Evolutionary conservation across 2,888 invertebrate species (phyloP), one percentile per base, ranked within the genome.

Genomic region (Amorpha juglandis): DNA sequence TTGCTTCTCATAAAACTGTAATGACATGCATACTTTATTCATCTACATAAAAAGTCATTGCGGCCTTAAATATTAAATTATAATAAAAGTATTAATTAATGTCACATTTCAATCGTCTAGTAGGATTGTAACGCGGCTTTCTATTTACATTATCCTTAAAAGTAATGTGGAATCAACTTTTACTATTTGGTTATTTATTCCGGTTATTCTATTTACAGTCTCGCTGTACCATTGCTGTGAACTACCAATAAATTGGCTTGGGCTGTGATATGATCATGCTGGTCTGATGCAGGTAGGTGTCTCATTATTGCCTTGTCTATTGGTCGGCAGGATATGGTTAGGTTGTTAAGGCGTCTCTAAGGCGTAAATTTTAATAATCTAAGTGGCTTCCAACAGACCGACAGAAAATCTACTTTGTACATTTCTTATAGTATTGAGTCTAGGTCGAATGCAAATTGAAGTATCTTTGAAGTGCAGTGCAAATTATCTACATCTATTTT

Each of bases 391-490:
- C 42, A 58, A 58, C 19, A 16, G 19, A 42, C 58, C 11, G 16
- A 58, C 58, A 58, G 12, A 42, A 16, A 12, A 35, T 4, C 48
- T 65, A 65, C 58, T 69, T 55, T 65, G 11, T 62, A 42, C 52
- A 42, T 68, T 62, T 64, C 58, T 47, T 6, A 14, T 65, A 69
- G 63, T 67, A 70, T 67, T 70, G 70, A 70, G 67, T 14, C 67
- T 70, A 70, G 70, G 70, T 65, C 70, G 62, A 63, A 70, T 70
- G 70, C 68, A 65, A 70, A 70, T 70, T 12, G 42, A 42, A 58
- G 58, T 58, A 42, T 58, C 42, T 58, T 42, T 58, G 42, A 58
- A 58, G 42, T 58, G 42, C 58, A 58, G 58, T 58, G 58, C 42
- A 58, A 58, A 58, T 58, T 58, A 42, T 58, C 58, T 58, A 42